These are phyloP conservation scores for Brachystomella parvula DNA, from an alignment of 1,140 invertebrate genomes.

Conservation along the genomic window DNA sequence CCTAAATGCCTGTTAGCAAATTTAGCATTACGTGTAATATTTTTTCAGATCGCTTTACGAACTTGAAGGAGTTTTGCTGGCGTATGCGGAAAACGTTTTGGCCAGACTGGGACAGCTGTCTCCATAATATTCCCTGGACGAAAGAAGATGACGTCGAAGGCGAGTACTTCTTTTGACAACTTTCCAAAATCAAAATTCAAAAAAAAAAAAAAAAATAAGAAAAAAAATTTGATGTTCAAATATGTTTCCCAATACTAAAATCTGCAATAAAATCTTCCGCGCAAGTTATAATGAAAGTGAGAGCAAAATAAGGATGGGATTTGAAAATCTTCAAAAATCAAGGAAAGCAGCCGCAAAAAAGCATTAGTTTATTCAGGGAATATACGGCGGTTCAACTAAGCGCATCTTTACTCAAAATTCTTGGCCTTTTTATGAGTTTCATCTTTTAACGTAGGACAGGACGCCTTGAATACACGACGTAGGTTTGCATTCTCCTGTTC, in stretches of 20 bases:
- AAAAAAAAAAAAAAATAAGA: neutral
- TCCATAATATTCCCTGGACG: slow-evolving; percentile 9
- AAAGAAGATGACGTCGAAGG: neutral
- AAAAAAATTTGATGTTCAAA: neutral
- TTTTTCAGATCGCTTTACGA: slow-evolving; percentile 14
- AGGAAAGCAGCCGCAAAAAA: no score
- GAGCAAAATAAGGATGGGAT: no score
- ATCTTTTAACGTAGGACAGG: no score
- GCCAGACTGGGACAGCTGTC: slow-evolving; percentile 37
- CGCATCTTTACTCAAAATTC: no score
- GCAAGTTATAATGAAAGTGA: neutral
- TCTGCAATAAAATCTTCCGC: neutral
- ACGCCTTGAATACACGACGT: no score
- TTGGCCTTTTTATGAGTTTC: no score
- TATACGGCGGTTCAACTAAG: no score
- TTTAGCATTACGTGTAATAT: no score
- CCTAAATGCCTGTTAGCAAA: no score
- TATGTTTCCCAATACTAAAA: neutral
- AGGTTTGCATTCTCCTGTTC: no score
- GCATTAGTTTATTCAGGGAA: no score
- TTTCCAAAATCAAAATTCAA: neutral
- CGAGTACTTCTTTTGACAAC: neutral
- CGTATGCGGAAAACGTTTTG: slow-evolving; percentile 40
- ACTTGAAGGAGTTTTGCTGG: slow-evolving; percentile 39
- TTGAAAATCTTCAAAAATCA: no score